Conservation (phyloP, 2,797 vertebrate genomes). For the Syncerus caffer region DNA sequence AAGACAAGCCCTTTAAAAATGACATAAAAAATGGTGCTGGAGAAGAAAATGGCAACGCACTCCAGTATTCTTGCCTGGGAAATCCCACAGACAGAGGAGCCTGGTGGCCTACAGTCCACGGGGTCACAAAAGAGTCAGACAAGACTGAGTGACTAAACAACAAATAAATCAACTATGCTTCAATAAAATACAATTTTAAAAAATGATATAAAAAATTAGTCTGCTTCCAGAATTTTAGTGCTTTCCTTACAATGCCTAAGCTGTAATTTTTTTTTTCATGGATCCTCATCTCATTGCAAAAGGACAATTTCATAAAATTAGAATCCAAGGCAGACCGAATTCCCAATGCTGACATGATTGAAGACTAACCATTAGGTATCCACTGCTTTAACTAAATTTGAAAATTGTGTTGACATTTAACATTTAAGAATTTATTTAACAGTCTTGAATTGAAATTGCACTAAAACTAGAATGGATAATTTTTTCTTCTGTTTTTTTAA, state of each 20-base stretch:
- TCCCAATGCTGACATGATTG: background rate
- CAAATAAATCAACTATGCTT: background rate
- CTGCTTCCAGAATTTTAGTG: background rate
- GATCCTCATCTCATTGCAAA: background rate
- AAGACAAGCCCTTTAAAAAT: background rate
- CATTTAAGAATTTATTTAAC: background rate
- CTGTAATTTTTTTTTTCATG: background rate
- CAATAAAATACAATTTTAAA: background rate
- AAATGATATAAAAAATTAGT: background rate
- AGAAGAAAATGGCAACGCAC: background rate
- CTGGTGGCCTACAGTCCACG: background rate
- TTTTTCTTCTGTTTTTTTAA: background rate
- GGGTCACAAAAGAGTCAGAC: background rate
- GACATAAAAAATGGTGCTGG: background rate
- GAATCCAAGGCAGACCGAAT: background rate
- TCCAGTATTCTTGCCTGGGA: background rate
- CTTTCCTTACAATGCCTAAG: background rate
- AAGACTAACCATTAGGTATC: background rate
- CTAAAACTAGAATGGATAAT: background rate
- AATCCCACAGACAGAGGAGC: background rate
- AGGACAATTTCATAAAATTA: background rate
- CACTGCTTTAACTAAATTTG: background rate
- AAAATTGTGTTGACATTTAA: background rate
- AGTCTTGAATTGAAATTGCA: background rate
- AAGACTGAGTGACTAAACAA: background rate